Base-by-base conservation (phyloP, 30 jellyfish, hydroid and myxozoan species). In the Aurelia aurita region DNA sequence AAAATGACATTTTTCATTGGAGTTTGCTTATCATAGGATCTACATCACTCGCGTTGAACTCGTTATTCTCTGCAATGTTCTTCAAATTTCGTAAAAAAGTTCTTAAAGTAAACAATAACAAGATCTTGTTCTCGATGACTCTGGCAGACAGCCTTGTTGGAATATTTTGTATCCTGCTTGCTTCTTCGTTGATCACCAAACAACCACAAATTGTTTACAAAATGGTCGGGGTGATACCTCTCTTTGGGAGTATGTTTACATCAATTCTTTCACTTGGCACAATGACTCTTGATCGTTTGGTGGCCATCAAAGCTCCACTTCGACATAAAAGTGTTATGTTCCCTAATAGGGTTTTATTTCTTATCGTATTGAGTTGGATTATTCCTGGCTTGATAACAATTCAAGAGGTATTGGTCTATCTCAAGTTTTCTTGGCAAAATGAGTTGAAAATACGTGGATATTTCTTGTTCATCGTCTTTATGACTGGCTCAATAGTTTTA, bases 141-240 rank as follows among this genome's bases (percentile, higher is more conserved):
- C 61, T 82, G 57, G 91, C 91, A 35, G 91, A 82, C 73, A 35
- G 79, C 44, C 61, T 82, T 5, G 91, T 82, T 44, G 91, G 91
- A 22, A 14, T 69, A 27, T 82, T 35, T 20, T 69, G 69, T 59
- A 69, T 68, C 57, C 64, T 69, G 7, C 82, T 68, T 23, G 91
- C 79, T 35, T 67, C 63, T 2, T 51, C 74, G 45, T 53, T 82
- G 78, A 54, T 67, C 8, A 57, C 82, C 22, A 39, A 22, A 16
- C 72, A 69, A 29, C 43, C 84, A 29, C 72, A 69, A 28, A 32
- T 15, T 27, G 79, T 82, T 15, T 82, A 82, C 70, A 69, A 53
- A 57, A 62, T 69, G 35, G 27, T 32, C 0, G 91, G 85, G 2
- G 79, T 82, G 7, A 26, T 82, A 3, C 91, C 85, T 8, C 81